Evolutionary conservation across 2,888 invertebrate species (phyloP).

Genomic region (Spilarctia lutea): DNA sequence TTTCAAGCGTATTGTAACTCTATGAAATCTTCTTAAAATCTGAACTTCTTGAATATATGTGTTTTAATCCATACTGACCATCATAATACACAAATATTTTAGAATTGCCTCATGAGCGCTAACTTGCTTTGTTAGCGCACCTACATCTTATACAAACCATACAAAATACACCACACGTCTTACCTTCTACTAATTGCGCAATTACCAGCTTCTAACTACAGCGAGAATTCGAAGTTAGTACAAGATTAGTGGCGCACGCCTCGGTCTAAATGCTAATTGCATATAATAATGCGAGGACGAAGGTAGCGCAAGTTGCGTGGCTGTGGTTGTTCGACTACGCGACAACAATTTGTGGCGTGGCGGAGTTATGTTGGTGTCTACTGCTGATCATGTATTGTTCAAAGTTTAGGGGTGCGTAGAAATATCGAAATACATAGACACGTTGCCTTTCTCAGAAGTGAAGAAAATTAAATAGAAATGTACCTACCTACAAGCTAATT

Average conservation of each 20-base stretch:
- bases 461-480: neutral
- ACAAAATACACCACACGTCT: constrained; percentile 17
- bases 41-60: neutral
- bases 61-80: neutral
- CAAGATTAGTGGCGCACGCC: constrained; percentile 75
- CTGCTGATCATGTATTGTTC: constrained; percentile 51
- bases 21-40: neutral
- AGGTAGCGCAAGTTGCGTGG: constrained; percentile 67
- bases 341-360: constrained; percentile 76
- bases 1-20: too few species aligned
- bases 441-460: neutral
- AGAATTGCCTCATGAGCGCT: neutral
- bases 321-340: constrained; percentile 65
- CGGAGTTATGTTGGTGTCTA: constrained; percentile 64
- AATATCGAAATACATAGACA: neutral
- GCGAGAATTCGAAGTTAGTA: constrained; percentile 61
- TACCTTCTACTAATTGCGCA: constrained; percentile 44
- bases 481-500: neutral
- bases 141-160: constrained; percentile 1
- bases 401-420: constrained; percentile 19
- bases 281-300: constrained; percentile 77
- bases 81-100: neutral
- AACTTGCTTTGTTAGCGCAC: neutral
- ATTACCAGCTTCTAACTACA: constrained; percentile 60
- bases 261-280: constrained; percentile 78